Conservation (phyloP, 2,797 vertebrate species). For the Gastrophryne carolinensis region DNA sequence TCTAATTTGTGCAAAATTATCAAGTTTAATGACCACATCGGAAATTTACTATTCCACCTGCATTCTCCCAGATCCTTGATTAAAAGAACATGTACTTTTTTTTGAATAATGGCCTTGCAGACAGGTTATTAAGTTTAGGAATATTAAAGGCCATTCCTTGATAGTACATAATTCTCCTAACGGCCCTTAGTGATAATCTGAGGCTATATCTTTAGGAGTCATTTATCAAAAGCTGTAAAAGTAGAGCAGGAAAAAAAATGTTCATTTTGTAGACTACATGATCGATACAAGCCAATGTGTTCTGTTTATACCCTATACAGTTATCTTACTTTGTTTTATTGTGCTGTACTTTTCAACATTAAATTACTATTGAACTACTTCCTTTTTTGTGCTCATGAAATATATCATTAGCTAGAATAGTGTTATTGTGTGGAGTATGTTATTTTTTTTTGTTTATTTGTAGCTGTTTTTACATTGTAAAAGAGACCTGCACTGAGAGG, state of each 20-base stretch:
- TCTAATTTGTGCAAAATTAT: constrained; percentile 39
- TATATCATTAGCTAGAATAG: neutral
- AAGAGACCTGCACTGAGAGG: no score
- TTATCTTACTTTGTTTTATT: neutral
- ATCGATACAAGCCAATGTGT: constrained; percentile 17
- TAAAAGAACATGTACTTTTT: constrained; percentile 18
- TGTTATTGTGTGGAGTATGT: neutral
- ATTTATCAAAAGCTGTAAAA: constrained; percentile 46
- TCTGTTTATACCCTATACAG: neutral
- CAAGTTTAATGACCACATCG: constrained; percentile 29
- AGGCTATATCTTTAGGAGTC: constrained; percentile 22
- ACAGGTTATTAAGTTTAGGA: constrained; percentile 42
- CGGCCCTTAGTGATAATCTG: constrained; percentile 31
- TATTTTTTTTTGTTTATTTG: neutral
- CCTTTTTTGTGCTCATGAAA: neutral
- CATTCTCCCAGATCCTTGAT: constrained; percentile 15
- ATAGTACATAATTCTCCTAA: constrained; percentile 38
- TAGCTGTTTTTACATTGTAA: no score
- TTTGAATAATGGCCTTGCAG: constrained; percentile 37
- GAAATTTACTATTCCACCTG: constrained; percentile 39
- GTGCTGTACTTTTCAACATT: neutral
- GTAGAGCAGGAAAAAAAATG: constrained; percentile 16
- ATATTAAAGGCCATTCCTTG: constrained; percentile 46
- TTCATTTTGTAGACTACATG: neutral
- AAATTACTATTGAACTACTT: neutral